These are phyloP conservation scores for Elmis aenea DNA, from an alignment of 2,888 invertebrate genomes.

Conservation along the genomic window DNA sequence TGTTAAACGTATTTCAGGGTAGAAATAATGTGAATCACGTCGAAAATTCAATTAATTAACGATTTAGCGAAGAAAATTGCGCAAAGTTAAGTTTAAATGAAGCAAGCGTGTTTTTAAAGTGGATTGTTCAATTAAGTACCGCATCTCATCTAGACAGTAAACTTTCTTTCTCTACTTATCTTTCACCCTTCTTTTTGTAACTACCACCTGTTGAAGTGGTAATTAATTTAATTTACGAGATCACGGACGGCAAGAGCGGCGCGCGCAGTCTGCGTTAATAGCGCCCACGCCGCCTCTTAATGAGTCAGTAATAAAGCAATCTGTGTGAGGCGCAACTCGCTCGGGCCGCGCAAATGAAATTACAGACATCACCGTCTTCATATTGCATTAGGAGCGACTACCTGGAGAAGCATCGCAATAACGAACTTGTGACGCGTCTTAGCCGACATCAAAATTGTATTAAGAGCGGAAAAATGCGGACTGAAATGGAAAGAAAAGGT, in stretches of 20 bases:
- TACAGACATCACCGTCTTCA: constrained; percentile 19
- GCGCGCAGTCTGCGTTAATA: constrained; percentile 23
- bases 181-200: constrained; percentile 27
- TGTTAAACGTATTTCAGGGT: no score
- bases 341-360: constrained; percentile 25
- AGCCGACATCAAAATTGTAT: constrained; percentile 25
- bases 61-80: constrained; percentile 34
- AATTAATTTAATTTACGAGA: constrained; percentile 44
- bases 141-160: constrained; percentile 33
- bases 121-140: constrained; percentile 40
- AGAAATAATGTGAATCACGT: constrained; percentile 27
- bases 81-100: constrained; percentile 31
- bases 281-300: constrained; percentile 33
- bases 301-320: constrained; percentile 40
- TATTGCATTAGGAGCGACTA: constrained; percentile 22
- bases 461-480: constrained; percentile 19
- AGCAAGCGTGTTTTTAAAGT: constrained; percentile 30
- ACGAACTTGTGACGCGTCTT: constrained; percentile 22
- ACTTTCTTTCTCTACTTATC: constrained; percentile 31
- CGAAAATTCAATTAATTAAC: constrained; percentile 35
- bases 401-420: constrained; percentile 20
- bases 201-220: constrained; percentile 42
- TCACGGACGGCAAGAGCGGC: constrained; percentile 29
- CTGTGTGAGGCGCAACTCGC: constrained; percentile 27
- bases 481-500: constrained; percentile 8